Percentiles rank a stretch among this genome's conserved stretches.
Evolutionary conservation across 2,113 vertebrate species (phyloP).

Genomic region (Cyprinodon variegatus): DNA sequence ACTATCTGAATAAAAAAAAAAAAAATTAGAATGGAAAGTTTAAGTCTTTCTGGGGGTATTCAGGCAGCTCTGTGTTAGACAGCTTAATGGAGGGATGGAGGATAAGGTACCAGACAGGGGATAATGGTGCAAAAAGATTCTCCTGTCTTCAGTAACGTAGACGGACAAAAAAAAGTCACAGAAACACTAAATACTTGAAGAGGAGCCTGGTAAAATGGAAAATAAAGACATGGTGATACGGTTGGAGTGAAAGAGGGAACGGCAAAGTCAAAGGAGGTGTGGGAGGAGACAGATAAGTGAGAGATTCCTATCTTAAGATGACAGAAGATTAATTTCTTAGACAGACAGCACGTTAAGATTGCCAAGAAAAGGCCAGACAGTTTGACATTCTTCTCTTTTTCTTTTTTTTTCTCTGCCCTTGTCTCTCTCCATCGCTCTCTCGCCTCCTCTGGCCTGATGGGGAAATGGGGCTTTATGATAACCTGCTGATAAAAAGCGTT

Average conservation of each 20-base stretch:
- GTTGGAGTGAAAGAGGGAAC: conserved; percentile 12
- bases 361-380: conserved; percentile 66
- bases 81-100: conserved; percentile 40
- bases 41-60: conserved; percentile 31
- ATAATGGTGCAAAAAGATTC: conserved; percentile 42
- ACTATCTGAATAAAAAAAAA: conserved; percentile 31
- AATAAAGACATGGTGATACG: not conserved
- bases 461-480: conserved; percentile 54
- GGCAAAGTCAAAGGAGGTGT: conserved; percentile 8
- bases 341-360: conserved; percentile 58
- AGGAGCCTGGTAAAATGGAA: not conserved
- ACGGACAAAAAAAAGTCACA: conserved; percentile 2
- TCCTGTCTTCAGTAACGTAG: conserved; percentile 12
- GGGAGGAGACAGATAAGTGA: conserved; percentile 52
- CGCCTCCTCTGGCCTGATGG: conserved; percentile 30
- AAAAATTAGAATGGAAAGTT: conserved; percentile 17
- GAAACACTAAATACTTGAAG: conserved; percentile 16
- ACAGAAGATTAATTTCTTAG: conserved; percentile 72
- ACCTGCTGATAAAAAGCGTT: conserved; percentile 53
- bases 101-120: conserved; percentile 41
- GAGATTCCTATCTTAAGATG: conserved; percentile 64
- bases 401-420: conserved; percentile 1
- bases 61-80: conserved; percentile 36
- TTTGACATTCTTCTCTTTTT: conserved; percentile 64
- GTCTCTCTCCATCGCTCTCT: conserved; percentile 19